Conservation (phyloP, 2,797 vertebrate species). For the Huso huso region DNA sequence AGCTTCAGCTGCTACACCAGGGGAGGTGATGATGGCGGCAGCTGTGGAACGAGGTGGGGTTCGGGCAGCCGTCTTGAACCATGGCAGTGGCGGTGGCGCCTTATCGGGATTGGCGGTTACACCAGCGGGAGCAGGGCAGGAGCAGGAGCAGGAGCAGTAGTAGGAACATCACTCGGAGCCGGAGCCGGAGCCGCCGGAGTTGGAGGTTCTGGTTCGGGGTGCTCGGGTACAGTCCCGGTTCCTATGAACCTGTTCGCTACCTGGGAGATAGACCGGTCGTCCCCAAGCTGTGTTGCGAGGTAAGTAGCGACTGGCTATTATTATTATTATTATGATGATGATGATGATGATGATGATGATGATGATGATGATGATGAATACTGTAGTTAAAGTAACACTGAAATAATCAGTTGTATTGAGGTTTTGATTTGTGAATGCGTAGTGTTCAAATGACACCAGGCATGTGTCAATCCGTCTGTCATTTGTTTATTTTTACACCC, state of each 20-base stretch:
- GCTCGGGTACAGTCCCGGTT: constrained; percentile 51
- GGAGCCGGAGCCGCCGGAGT: constrained; percentile 31
- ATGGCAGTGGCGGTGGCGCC: constrained; percentile 48
- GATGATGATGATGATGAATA: too few species aligned
- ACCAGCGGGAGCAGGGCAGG: constrained; percentile 34
- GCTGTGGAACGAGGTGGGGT: constrained; percentile 66
- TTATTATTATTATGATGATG: neutral
- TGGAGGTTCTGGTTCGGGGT: constrained; percentile 39
- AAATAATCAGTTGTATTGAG: neutral
- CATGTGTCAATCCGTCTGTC: neutral
- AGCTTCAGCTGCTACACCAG: constrained; percentile 46
- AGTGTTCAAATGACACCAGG: neutral
- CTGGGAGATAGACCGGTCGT: constrained; percentile 68
- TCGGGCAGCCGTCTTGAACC: constrained; percentile 67
- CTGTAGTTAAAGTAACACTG: too few species aligned
- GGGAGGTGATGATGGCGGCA: constrained; percentile 65
- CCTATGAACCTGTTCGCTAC: constrained; percentile 71
- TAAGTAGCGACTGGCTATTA: constrained; percentile 22
- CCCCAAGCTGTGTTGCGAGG: constrained; percentile 68
- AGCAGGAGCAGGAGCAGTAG: constrained; percentile 29
- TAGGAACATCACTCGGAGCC: neutral
- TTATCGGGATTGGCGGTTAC: constrained; percentile 43
- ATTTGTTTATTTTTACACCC: constrained; percentile 1
- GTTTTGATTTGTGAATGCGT: neutral
- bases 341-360: neutral